Conservation (phyloP, 2,888 invertebrate species). For the Trimorus sp. region DNA sequence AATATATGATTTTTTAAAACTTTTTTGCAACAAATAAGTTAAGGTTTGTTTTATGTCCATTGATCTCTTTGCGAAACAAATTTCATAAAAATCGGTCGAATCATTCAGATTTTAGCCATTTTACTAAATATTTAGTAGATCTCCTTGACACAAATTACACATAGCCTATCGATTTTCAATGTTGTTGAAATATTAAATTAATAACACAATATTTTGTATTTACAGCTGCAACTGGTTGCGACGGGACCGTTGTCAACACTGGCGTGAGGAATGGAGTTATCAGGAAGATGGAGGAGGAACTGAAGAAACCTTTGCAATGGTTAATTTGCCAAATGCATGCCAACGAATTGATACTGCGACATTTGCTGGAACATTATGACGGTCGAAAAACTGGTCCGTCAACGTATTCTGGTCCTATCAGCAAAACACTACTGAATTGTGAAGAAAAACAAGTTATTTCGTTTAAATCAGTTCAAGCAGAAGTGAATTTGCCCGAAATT, state of each 20-base stretch:
- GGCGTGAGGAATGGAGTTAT: constrained; percentile 4
- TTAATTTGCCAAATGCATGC: constrained; percentile 19
- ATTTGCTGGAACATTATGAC: constrained; percentile 24
- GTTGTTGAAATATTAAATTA: neutral
- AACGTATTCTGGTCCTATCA: constrained; percentile 68
- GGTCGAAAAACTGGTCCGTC: constrained; percentile 58
- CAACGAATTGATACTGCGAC: constrained; percentile 22
- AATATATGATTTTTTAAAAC: neutral
- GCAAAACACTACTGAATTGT: constrained; percentile 62
- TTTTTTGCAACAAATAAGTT: neutral
- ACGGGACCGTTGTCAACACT: constrained; percentile 10
- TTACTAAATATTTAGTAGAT: no score
- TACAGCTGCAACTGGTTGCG: constrained; percentile 11
- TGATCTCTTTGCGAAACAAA: constrained; percentile 1
- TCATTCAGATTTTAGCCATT: no score
- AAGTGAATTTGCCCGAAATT: constrained; percentile 5
- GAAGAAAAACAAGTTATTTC: neutral
- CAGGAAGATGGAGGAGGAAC: constrained; percentile 2
- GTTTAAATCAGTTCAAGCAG: neutral
- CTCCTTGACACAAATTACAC: neutral
- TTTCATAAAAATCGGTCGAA: neutral
- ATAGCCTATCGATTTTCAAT: neutral
- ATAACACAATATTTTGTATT: neutral
- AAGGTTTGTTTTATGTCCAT: neutral
- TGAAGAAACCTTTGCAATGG: constrained; percentile 22